Evolutionary conservation across 2,888 invertebrate genomes (phyloP).

Genomic region (Cosmorhoe ocellata): DNA sequence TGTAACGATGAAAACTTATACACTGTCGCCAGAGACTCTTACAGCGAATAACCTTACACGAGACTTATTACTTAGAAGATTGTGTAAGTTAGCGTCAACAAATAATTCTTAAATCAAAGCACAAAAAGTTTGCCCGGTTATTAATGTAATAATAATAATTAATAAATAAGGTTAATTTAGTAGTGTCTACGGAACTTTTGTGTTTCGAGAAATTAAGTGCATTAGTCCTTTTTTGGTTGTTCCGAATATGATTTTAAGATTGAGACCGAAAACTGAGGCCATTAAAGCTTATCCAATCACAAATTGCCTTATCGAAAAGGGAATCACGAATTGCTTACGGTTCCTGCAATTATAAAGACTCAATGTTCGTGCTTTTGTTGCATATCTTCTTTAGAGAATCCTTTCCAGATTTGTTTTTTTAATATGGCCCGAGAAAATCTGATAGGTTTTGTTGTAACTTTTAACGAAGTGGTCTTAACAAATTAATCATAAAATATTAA

Average conservation of each 20-base stretch:
- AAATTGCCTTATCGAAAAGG: constrained; percentile 6
- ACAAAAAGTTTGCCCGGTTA: too few species aligned
- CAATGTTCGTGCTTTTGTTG: constrained; percentile 2
- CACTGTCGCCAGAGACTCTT: neutral
- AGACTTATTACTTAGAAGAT: too few species aligned
- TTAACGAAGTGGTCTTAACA: too few species aligned
- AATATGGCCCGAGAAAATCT: too few species aligned
- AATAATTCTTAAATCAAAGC: too few species aligned
- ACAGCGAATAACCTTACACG: neutral
- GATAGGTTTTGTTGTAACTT: too few species aligned
- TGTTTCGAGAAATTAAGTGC: neutral
- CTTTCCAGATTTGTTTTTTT: too few species aligned
- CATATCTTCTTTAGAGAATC: too few species aligned
- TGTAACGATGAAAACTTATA: neutral
- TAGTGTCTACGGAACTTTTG: neutral
- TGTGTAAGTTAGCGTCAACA: too few species aligned
- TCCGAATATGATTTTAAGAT: neutral
- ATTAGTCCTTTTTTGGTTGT: neutral
- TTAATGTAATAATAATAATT: too few species aligned
- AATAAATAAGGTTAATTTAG: too few species aligned
- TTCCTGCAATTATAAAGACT: constrained; percentile 10
- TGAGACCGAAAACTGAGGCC: neutral
- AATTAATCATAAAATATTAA: too few species aligned
- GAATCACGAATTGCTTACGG: constrained; percentile 21
- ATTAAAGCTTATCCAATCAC: constrained; percentile 3